These are phyloP conservation scores for Drosophila borborema DNA, from an alignment of 2,888 invertebrate species.

Conservation along the genomic window DNA sequence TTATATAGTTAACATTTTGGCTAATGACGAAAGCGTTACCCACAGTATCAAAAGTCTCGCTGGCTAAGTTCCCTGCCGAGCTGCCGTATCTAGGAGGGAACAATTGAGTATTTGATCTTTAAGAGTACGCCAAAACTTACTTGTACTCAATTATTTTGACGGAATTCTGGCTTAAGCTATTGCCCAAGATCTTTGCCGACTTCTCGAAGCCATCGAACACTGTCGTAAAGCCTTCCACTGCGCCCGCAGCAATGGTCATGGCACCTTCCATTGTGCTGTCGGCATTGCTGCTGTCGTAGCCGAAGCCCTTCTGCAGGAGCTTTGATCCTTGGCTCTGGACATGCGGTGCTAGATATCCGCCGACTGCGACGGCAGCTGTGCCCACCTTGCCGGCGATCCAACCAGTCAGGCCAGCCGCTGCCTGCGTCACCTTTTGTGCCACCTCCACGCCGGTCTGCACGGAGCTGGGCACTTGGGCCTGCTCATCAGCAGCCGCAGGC, in stretches of 20 bases:
- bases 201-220: constrained; percentile 90
- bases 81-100: constrained; percentile 87
- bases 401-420: constrained; percentile 89
- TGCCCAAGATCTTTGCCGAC: constrained; percentile 89
- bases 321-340: constrained; percentile 88
- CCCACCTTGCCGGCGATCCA: constrained; percentile 88
- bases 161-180: constrained; percentile 89
- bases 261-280: constrained; percentile 87
- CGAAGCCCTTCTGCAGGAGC: constrained; percentile 87
- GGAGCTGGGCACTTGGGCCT: constrained; percentile 85
- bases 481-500: constrained; percentile 84
- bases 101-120: background rate
- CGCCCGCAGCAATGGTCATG: constrained; percentile 89
- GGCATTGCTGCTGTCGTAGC: constrained; percentile 86
- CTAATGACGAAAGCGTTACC: constrained; percentile 90
- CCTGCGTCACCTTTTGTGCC: constrained; percentile 89
- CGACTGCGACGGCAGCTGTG: constrained; percentile 88
- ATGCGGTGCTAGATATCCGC: constrained; percentile 89
- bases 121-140: constrained; percentile 85
- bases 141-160: constrained; percentile 90
- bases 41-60: constrained; percentile 89
- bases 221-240: constrained; percentile 89
- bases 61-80: constrained; percentile 88
- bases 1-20: constrained; percentile 88
- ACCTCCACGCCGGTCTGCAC: constrained; percentile 87